Percentiles rank a stretch among this genome's conserved stretches.
Conservation (phyloP, 2,888 invertebrate species). For the Pseudolycoriella hygida region DNA sequence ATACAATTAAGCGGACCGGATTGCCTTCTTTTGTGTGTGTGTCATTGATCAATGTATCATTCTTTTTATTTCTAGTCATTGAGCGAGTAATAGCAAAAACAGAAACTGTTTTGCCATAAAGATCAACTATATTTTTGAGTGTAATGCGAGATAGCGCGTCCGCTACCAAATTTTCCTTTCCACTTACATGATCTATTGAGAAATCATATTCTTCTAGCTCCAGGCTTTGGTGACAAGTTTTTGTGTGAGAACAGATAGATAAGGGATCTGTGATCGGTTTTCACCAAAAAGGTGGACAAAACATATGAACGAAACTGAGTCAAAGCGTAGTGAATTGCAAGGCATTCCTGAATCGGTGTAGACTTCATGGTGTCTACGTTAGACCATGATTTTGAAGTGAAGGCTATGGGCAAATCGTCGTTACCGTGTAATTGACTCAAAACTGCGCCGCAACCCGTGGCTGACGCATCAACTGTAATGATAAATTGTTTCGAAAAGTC, state of each 20-base stretch:
- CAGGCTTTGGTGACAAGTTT: too few relatives aligned
- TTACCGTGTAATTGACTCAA: not conserved
- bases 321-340: slow-evolving; percentile 4
- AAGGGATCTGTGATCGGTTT: slow-evolving; percentile 14
- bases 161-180: too few relatives aligned
- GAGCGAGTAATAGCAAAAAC: too few relatives aligned
- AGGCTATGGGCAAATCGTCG: not conserved
- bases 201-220: too few relatives aligned
- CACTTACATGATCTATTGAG: too few relatives aligned
- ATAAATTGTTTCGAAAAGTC: not conserved
- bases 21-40: too few relatives aligned
- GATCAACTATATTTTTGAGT: too few relatives aligned
- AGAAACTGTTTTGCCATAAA: too few relatives aligned
- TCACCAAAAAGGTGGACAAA: not conserved
- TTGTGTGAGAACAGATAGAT: slow-evolving; percentile 10
- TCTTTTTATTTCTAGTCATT: too few relatives aligned
- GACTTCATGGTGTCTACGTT: not conserved
- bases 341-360: slow-evolving; percentile 13
- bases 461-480: not conserved
- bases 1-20: too few relatives aligned
- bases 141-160: too few relatives aligned
- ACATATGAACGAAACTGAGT: slow-evolving; percentile 5
- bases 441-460: not conserved
- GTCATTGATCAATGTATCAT: too few relatives aligned
- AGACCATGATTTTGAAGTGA: not conserved